These are phyloP conservation scores for Elaeidobius kamerunicus DNA, from an alignment of 2,888 invertebrate genomes.

Conservation along the genomic window DNA sequence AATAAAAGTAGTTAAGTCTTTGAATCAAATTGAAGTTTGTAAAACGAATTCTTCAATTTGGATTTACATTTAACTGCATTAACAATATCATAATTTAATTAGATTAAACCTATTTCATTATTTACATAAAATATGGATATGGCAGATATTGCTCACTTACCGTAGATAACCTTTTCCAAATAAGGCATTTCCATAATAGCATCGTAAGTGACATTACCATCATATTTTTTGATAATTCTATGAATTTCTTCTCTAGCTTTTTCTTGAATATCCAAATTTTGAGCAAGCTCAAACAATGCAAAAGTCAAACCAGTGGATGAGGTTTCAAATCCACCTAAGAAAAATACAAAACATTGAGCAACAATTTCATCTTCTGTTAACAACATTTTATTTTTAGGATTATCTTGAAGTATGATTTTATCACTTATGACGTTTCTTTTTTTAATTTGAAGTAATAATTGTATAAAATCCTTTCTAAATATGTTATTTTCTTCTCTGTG, in stretches of 20 bases:
- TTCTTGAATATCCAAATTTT: constrained; percentile 35
- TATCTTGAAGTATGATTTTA: too few relatives aligned
- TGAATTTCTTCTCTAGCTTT: too few relatives aligned
- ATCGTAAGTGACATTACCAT: constrained; percentile 33
- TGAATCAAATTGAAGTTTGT: too few relatives aligned
- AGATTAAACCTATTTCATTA: too few relatives aligned
- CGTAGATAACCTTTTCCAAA: constrained; percentile 33
- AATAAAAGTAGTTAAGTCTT: too few relatives aligned
- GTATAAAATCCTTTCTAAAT: constrained; percentile 54
- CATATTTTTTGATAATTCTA: constrained; percentile 28
- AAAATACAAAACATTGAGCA: constrained; percentile 35
- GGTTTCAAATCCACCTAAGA: constrained; percentile 38
- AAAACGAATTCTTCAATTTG: too few relatives aligned
- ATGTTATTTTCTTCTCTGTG: constrained; percentile 50
- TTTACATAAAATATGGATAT: too few relatives aligned
- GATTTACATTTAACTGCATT: too few relatives aligned
- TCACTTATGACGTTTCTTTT: constrained; percentile 37
- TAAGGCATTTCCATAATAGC: constrained; percentile 34
- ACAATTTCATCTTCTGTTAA: constrained; percentile 32
- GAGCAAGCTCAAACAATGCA: constrained; percentile 35
- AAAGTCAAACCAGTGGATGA: constrained; percentile 38
- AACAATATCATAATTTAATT: too few relatives aligned
- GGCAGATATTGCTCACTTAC: too few relatives aligned
- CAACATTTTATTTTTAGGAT: constrained; percentile 29
- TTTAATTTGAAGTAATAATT: constrained; percentile 51